Evolutionary conservation across 2,113 vertebrate species (phyloP), one percentile per base, ranked within the genome.

Genomic region (Misgurnus mizolepis): DNA sequence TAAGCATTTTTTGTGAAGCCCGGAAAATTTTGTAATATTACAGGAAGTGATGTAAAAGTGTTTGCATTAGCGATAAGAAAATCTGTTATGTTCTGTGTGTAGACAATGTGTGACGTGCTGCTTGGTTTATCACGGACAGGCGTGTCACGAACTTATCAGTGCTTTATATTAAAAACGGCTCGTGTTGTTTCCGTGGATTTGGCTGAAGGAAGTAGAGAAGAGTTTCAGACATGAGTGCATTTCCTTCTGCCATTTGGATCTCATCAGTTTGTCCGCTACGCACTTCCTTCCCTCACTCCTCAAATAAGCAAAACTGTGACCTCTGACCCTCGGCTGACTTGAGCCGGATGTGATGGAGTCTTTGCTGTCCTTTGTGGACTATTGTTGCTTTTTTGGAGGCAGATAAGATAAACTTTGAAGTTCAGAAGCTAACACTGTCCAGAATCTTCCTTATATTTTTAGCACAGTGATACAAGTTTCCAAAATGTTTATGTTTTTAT

Each of bases 221-320:
- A 85, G 83, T 67, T 53, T 78, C 50, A 64, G 85, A 82, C 84
- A 85, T 85, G 56, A 40, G 75, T 79, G 61, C 55, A 84, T 87
- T 93, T 93, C 91, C 92, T 92, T 88, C 82, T 86, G 83, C 83
- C 75, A 78, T 85, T 87, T 84, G 81, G 80, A 83, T 72, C 53
- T 82, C 79, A 80, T 87, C 83, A 72, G 85, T 66, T 85, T 81
- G 66, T 84, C 84, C 84, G 78, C 74, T 82, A 77, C 61, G 79
- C 73, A 68, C 83, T 93, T 93, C 92, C 91, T 92, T 92, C 90
- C 92, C 41, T 14, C 4, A 71, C 53, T 86, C 84, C 79, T 50
- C 83, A 90, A 92, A 89, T 82, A 87, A 89, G 89, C 85, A 84
- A 85, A 87, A 83, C 85, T 80, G 64, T 86, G 85, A 89, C 85